Conservation (phyloP, 2,113 vertebrate genomes). For the Rhineura floridana region DNA sequence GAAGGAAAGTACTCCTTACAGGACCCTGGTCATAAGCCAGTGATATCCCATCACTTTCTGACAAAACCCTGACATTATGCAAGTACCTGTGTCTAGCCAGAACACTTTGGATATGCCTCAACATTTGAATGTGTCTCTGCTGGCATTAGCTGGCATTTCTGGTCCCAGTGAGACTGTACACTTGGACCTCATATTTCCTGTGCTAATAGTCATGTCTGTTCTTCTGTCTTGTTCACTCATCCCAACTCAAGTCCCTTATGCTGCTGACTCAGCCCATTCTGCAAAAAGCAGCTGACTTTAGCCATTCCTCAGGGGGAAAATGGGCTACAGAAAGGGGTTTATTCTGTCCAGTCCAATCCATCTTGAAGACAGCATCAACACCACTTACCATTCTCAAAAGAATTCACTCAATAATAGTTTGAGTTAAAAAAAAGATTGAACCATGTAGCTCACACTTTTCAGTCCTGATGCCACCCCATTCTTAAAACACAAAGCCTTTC, state of each 20-base stretch:
- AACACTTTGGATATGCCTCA: not conserved
- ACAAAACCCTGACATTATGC: not conserved
- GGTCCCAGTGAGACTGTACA: not conserved
- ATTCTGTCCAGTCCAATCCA: not conserved
- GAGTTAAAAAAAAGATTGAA: conserved; percentile 4
- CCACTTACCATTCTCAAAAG: not conserved
- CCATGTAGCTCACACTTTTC: not conserved
- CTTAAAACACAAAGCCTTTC: not conserved
- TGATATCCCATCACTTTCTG: not conserved
- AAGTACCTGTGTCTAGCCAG: not conserved
- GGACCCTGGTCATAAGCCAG: not conserved
- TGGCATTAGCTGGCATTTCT: not conserved
- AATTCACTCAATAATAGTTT: not conserved
- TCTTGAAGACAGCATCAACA: not conserved
- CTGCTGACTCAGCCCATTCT: conserved; percentile 7
- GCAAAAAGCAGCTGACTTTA: conserved; percentile 15
- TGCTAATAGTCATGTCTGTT: not conserved
- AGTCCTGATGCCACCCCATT: not conserved
- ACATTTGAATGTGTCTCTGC: not conserved
- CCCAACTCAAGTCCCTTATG: not conserved
- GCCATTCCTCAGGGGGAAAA: conserved; percentile 22
- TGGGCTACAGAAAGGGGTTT: not conserved
- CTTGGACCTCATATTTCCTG: not conserved
- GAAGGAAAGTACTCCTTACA: not conserved
- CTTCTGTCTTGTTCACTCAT: conserved; percentile 12